phyloP scores from a whole-genome alignment of 2,113 vertebrate genomes.

The Mus spicilegus region DNA sequence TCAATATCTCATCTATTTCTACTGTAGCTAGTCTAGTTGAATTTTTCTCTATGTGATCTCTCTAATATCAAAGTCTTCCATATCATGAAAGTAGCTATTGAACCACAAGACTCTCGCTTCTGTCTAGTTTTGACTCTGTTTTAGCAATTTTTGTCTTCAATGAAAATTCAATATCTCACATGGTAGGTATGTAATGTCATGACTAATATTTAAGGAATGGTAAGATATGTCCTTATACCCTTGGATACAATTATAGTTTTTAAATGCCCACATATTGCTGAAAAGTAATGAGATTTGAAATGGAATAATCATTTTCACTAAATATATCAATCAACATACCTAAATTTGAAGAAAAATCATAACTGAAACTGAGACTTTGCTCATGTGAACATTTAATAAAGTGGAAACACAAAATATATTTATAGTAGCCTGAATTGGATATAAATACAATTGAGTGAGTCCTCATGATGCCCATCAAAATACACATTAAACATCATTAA shows the following conservation, averaged over 20 bases:
- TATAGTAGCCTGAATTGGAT: background rate
- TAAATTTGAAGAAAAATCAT: constrained; percentile 12
- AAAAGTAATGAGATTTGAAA: background rate
- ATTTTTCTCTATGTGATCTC: background rate
- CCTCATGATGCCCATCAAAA: background rate
- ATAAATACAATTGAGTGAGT: background rate
- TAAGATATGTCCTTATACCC: background rate
- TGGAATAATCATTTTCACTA: background rate
- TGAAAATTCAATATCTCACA: background rate
- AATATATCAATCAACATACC: background rate
- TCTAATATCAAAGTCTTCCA: background rate
- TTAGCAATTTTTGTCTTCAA: background rate
- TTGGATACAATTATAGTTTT: background rate
- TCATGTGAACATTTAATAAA: constrained; percentile 12
- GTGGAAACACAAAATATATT: background rate
- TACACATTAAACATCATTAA: background rate
- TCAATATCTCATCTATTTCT: background rate
- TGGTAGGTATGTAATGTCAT: background rate
- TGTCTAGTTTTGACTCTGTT: accelerated
- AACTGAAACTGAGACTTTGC: background rate
- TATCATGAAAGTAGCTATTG: background rate
- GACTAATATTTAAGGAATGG: background rate
- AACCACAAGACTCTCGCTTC: accelerated
- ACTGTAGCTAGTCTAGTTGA: background rate
- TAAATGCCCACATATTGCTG: background rate